Evolutionary conservation across 2,888 invertebrate species (phyloP), one percentile per base, ranked within the genome.

Genomic region (Biston betularia): DNA sequence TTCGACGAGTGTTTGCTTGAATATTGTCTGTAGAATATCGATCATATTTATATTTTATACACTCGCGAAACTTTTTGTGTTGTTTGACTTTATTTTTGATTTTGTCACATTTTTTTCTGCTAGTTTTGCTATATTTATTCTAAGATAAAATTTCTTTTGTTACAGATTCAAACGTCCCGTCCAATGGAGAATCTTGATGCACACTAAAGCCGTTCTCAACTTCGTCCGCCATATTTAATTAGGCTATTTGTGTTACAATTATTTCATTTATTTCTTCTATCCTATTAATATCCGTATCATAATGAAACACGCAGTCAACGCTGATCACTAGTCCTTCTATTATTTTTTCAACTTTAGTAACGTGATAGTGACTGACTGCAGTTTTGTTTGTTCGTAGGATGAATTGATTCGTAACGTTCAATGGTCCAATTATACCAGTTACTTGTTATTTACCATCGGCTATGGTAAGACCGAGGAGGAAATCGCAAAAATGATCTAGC

Each of bases 401-500:
- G 52, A 65, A 73, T 80, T 75, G 73, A 78, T 81, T 82, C 83
- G 84, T 87, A 83, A 85, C 81, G 79, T 79, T 48, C 42, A 76
- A 72, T 69, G 76, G 80, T 79, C 74, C 74, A 77, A 75, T 80
- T 71, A 69, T 67, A 74, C 63, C 64, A 71, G 65, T 68, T 75
- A 72, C 58, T 74, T 75, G 72, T 60, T 74, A 74, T 70, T 79
- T 79, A 79, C 77, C 80, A 81, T 74, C 69, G 62, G 65, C 63
- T 63, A 73, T 80, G 82, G 84, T 86, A 85, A 87, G 86, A 81
- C 81, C 81, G 72, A 78, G 84, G 76, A 86, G 89, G 89, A 81
- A 89, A 88, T 80, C 83, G 87, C 74, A 85, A 88, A 84, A 89
- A 85, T 86, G 89, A 79, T 83, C 75, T 87, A 86, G 82, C 84